Conservation (phyloP, 2,113 vertebrate species). For the Cettia cetti region DNA sequence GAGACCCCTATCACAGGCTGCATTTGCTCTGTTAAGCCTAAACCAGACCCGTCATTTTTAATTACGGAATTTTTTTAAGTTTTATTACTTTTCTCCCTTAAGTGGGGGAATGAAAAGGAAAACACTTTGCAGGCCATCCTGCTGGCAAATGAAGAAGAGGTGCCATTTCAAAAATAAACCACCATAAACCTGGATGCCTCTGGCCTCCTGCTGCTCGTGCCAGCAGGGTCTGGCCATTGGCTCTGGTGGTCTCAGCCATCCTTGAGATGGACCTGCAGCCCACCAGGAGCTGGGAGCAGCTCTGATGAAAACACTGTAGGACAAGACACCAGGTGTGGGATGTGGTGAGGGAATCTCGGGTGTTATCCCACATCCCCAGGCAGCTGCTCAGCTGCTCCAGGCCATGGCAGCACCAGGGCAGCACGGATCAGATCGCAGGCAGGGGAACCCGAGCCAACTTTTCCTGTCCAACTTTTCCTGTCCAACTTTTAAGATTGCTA, state of each 20-base stretch:
- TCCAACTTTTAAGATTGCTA: conserved; percentile 30
- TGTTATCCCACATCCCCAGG: not conserved
- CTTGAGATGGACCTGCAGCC: not conserved
- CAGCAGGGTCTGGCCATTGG: not conserved
- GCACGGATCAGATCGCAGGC: not conserved
- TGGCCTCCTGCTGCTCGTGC: not conserved
- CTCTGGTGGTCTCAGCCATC: not conserved
- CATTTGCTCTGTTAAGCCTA: not conserved
- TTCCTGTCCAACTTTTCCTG: conserved; percentile 24
- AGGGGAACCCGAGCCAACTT: not conserved
- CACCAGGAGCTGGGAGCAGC: not conserved
- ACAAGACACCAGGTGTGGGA: not conserved
- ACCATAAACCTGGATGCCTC: not conserved
- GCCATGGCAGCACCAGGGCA: not conserved
- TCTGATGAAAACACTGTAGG: not conserved
- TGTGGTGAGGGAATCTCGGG: not conserved
- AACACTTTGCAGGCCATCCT: not conserved
- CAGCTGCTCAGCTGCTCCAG: not conserved
- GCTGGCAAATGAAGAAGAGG: not conserved
- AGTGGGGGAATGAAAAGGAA: not conserved
- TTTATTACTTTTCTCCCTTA: not conserved
- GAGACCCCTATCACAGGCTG: not conserved
- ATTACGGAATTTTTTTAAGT: not conserved
- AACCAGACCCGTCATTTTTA: not conserved
- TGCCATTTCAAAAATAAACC: not conserved